These are phyloP conservation scores for Labroides dimidiatus DNA, from an alignment of 2,797 vertebrate species.

Conservation along the genomic window DNA sequence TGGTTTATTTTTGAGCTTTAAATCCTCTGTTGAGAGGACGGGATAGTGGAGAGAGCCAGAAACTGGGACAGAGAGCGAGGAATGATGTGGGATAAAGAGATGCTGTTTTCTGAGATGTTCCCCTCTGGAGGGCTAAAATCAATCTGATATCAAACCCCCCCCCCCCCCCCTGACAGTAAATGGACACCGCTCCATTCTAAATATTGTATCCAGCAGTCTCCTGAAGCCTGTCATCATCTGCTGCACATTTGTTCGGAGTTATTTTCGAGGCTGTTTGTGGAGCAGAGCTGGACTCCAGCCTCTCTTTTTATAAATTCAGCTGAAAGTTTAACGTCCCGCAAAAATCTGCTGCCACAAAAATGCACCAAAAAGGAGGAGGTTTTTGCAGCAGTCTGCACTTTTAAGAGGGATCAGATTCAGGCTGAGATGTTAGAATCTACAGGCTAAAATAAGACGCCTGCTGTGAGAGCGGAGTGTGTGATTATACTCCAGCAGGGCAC, in stretches of 20 bases:
- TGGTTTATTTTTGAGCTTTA: too few relatives aligned
- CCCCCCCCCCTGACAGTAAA: neutral
- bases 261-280: conserved; percentile 62
- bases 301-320: conserved; percentile 47
- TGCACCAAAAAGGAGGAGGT: conserved; percentile 30
- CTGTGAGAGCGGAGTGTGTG: conserved; percentile 58
- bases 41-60: too few relatives aligned
- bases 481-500: conserved; percentile 63
- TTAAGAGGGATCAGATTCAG: conserved; percentile 16
- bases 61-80: neutral
- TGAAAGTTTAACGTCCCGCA: conserved; percentile 38
- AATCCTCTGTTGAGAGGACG: too few relatives aligned
- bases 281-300: conserved; percentile 8
- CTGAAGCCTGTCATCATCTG: conserved; percentile 20
- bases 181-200: conserved; percentile 1
- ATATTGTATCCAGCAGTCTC: neutral
- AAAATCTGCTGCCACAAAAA: conserved; percentile 67
- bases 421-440: conserved; percentile 43
- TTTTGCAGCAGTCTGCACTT: conserved; percentile 44
- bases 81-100: too few relatives aligned
- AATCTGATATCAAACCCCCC: conserved; percentile 7
- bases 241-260: conserved; percentile 57
- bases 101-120: too few relatives aligned
- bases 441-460: conserved; percentile 64
- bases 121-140: neutral